Percentiles rank a stretch among this genome's conserved stretches.
These are phyloP conservation scores for Drosophila macrothrix DNA, from an alignment of 2,888 invertebrate genomes.

Conservation along the genomic window DNA sequence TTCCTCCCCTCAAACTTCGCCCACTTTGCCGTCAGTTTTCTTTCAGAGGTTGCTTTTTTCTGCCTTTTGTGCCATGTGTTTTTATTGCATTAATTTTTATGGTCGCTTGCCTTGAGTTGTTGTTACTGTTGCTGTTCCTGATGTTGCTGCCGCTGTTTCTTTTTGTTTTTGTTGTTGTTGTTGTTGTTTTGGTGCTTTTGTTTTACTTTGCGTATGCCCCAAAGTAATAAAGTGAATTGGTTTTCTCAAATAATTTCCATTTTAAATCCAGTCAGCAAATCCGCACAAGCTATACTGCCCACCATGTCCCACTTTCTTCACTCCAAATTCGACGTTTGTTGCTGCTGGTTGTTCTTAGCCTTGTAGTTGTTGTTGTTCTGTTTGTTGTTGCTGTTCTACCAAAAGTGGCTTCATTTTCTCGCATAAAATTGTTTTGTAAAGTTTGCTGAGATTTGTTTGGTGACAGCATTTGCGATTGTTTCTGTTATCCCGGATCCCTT, in stretches of 20 bases:
- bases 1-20: conserved; percentile 4
- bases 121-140: conserved; percentile 34
- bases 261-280: conserved; percentile 78
- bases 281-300: conserved; percentile 50
- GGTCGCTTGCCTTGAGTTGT: conserved; percentile 60
- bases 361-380: conserved; percentile 18
- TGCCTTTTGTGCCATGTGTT: conserved; percentile 67
- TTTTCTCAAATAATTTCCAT: conserved; percentile 79
- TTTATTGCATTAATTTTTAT: conserved; percentile 79
- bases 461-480: conserved; percentile 69
- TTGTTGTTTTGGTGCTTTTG: conserved; percentile 56
- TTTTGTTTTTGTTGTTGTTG: conserved; percentile 8
- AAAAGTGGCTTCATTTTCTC: conserved; percentile 76
- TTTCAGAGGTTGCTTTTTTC: conserved; percentile 25
- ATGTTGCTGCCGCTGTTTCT: conserved; percentile 24
- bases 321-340: conserved; percentile 27
- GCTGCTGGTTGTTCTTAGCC: conserved; percentile 14
- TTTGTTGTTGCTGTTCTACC: conserved; percentile 43
- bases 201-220: conserved; percentile 78
- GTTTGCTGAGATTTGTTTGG: conserved; percentile 74
- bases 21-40: conserved; percentile 30
- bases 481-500: conserved; percentile 41
- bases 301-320: not conserved
- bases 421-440: conserved; percentile 74
- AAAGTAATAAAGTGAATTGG: conserved; percentile 79